phyloP scores from a whole-genome alignment of 2,888 invertebrate genomes.

The Napeogenes inachia region DNA sequence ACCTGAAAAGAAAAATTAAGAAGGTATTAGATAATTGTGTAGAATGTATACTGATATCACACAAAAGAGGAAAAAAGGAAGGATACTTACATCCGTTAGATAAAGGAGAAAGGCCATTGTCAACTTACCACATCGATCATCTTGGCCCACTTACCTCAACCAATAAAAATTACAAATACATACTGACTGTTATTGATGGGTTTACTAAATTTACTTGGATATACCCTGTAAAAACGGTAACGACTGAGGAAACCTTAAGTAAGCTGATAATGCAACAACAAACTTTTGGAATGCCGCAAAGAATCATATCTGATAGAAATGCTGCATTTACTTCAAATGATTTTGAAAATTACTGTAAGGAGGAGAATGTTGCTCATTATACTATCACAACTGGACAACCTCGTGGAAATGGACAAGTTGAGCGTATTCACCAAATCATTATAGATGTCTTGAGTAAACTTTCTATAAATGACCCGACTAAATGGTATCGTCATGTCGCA shows the following conservation, averaged over 20 bases:
- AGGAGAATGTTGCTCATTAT: constrained; percentile 26
- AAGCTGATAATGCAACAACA: constrained; percentile 38
- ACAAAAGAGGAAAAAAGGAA: constrained; percentile 37
- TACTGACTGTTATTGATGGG: constrained; percentile 41
- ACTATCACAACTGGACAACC: constrained; percentile 23
- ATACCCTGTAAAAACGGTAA: constrained; percentile 39
- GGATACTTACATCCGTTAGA: constrained; percentile 42
- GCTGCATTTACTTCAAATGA: constrained; percentile 28
- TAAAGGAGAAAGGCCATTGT: constrained; percentile 39
- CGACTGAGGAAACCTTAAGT: constrained; percentile 38
- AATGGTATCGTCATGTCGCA: constrained; percentile 23
- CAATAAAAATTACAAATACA: constrained; percentile 39
- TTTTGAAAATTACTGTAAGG: constrained; percentile 27
- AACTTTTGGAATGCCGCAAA: constrained; percentile 25
- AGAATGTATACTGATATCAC: constrained; percentile 25
- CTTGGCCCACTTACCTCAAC: constrained; percentile 41
- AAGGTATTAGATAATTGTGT: constrained; percentile 25
- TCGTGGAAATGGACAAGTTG: constrained; percentile 29
- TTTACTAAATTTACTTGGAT: constrained; percentile 46
- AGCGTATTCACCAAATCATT: constrained; percentile 27
- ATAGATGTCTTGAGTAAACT: constrained; percentile 31
- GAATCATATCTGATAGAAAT: constrained; percentile 28
- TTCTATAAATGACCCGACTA: constrained; percentile 18
- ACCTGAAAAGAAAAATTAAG: constrained; percentile 21
- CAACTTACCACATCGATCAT: constrained; percentile 44